Percentiles rank a stretch among this genome's conserved stretches.
Evolutionary conservation across 30 jellyfish, hydroid and myxozoan species (phyloP).

Genomic region (Hydractinia echinata): DNA sequence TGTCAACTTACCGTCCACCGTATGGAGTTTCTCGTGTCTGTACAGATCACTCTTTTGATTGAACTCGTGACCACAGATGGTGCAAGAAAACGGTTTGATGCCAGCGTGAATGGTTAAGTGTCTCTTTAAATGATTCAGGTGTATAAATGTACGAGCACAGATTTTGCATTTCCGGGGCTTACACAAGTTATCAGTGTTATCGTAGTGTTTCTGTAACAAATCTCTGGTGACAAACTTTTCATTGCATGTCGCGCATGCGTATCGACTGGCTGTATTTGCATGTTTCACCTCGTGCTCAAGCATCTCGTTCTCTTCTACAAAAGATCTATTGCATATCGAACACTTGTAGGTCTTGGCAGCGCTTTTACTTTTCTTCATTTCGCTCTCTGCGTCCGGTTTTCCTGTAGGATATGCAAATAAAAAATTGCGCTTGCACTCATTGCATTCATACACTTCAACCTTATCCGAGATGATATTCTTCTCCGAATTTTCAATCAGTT

Average conservation of each 20-base stretch:
- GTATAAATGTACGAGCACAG: constrained; percentile 67
- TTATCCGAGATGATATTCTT: constrained; percentile 8
- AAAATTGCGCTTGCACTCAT: constrained; percentile 23
- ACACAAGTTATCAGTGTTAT: constrained; percentile 21
- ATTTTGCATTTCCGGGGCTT: constrained; percentile 39
- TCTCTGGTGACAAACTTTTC: constrained; percentile 30
- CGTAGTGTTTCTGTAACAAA: constrained; percentile 28
- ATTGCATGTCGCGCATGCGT: constrained; percentile 35
- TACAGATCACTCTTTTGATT: constrained; percentile 39
- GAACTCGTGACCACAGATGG: constrained; percentile 64
- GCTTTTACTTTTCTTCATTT: neutral
- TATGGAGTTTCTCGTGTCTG: constrained; percentile 34
- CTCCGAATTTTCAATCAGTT: neutral
- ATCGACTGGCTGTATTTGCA: constrained; percentile 14
- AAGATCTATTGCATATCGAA: constrained; percentile 19
- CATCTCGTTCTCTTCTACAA: constrained; percentile 16
- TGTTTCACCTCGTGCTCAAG: constrained; percentile 38
- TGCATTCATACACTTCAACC: constrained; percentile 22
- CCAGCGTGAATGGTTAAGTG: constrained; percentile 76
- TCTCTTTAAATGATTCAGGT: constrained; percentile 76
- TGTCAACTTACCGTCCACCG: constrained; percentile 22
- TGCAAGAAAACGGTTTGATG: constrained; percentile 77
- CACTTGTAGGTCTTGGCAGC: constrained; percentile 21
- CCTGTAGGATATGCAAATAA: constrained; percentile 13
- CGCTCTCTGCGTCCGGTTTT: neutral